Percentiles rank a stretch among this genome's conserved stretches.
Evolutionary conservation across 2,113 vertebrate genomes (phyloP).

Genomic region (Neomonachus schauinslandi): DNA sequence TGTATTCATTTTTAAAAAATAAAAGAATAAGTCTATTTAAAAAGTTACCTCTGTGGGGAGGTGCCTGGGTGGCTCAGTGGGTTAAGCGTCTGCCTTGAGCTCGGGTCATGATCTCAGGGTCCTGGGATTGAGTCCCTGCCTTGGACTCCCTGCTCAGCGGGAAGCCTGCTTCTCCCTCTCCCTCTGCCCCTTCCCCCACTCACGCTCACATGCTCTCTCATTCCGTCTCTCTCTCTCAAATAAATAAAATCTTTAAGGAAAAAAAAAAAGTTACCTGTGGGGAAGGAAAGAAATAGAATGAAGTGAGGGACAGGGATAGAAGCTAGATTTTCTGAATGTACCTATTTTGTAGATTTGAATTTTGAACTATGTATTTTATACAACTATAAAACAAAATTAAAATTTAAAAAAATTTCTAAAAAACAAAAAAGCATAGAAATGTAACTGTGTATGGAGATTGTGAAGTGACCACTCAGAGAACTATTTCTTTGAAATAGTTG

Average conservation of each 20-base stretch:
- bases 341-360: neutral
- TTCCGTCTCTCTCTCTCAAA: neutral
- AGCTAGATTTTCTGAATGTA: neutral
- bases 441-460: neutral
- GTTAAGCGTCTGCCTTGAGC: neutral
- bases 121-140: neutral
- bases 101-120: neutral
- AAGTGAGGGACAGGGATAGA: neutral
- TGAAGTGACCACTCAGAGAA: neutral
- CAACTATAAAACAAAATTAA: neutral
- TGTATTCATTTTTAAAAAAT: neutral
- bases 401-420: neutral
- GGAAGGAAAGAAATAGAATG: neutral
- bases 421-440: neutral
- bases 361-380: neutral
- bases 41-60: neutral
- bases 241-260: neutral
- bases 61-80: neutral
- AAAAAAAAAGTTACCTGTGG: neutral
- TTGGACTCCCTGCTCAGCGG: neutral
- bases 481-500: neutral
- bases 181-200: too few species aligned
- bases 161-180: neutral
- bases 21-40: neutral
- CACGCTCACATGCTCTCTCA: too few species aligned